Conservation (phyloP, 2,797 vertebrate species). For the Scyliorhinus canicula region DNA sequence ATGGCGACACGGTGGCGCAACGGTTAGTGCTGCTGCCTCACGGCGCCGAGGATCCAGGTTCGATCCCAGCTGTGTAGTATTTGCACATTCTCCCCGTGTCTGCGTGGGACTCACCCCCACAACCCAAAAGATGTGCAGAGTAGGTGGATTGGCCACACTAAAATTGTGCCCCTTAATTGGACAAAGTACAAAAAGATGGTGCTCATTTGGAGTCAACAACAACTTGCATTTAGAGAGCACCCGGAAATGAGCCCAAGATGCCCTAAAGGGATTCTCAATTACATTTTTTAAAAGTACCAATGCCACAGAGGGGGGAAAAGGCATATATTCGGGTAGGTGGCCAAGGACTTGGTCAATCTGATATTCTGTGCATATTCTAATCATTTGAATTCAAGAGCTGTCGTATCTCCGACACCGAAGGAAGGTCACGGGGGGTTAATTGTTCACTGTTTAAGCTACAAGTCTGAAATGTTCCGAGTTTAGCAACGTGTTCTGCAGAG, state of each 20-base stretch:
- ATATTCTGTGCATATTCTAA: background rate
- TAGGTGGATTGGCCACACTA: no score
- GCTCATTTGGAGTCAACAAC: no score
- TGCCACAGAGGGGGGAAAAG: background rate
- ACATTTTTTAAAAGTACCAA: background rate
- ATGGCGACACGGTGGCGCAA: no score
- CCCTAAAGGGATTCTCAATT: background rate
- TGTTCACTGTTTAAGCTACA: background rate
- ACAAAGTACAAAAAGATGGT: no score
- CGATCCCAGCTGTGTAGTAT: no score
- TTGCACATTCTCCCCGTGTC: no score
- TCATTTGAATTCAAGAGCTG: conserved; percentile 6
- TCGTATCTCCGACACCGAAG: background rate
- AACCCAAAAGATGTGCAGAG: no score
- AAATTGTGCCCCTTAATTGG: no score
- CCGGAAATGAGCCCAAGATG: background rate
- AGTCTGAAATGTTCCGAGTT: background rate
- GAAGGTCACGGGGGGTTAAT: background rate
- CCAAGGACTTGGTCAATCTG: background rate
- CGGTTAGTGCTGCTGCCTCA: no score
- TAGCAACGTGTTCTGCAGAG: background rate
- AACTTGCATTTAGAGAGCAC: background rate
- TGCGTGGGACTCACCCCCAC: no score
- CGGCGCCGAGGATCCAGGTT: no score
- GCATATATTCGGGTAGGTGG: background rate